Conservation (phyloP, 1,140 invertebrate species). For the Drosophila parabipectinata region DNA sequence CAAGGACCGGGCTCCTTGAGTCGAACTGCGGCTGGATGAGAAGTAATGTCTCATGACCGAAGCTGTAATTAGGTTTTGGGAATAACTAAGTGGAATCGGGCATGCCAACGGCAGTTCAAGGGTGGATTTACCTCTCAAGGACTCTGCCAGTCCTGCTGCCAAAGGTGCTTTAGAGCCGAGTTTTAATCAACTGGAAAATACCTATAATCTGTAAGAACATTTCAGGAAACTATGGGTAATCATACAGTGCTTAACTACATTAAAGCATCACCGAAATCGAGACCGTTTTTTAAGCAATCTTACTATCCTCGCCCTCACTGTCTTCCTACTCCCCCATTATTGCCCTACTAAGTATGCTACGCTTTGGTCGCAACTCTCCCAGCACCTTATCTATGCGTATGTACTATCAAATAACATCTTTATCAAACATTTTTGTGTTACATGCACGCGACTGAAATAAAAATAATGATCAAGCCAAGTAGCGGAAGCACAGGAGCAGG, state of each 20-base stretch:
- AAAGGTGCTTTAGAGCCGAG: not conserved
- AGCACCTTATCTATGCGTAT: slow-evolving; percentile 18
- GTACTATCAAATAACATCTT: slow-evolving; percentile 46
- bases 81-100: slow-evolving; percentile 38
- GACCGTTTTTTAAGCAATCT: not conserved
- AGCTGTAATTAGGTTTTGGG: slow-evolving; percentile 49
- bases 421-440: slow-evolving; percentile 57
- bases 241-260: too few species aligned
- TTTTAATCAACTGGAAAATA: not conserved
- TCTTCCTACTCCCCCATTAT: slow-evolving; percentile 13
- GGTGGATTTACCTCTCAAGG: slow-evolving; percentile 8
- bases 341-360: slow-evolving; percentile 22
- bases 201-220: not conserved
- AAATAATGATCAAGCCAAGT: slow-evolving; percentile 60
- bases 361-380: slow-evolving; percentile 8
- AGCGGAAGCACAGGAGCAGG: not conserved
- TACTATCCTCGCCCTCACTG: slow-evolving; percentile 4
- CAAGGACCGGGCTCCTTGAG: slow-evolving; percentile 8
- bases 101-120: slow-evolving; percentile 12
- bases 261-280: too few species aligned
- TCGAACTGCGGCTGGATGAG: slow-evolving; percentile 19
- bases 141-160: not conserved
- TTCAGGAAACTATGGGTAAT: not conserved
- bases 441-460: slow-evolving; percentile 72
- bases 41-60: slow-evolving; percentile 47